Conservation (phyloP, 2,888 invertebrate genomes). For the Epistrophella euchroma region DNA sequence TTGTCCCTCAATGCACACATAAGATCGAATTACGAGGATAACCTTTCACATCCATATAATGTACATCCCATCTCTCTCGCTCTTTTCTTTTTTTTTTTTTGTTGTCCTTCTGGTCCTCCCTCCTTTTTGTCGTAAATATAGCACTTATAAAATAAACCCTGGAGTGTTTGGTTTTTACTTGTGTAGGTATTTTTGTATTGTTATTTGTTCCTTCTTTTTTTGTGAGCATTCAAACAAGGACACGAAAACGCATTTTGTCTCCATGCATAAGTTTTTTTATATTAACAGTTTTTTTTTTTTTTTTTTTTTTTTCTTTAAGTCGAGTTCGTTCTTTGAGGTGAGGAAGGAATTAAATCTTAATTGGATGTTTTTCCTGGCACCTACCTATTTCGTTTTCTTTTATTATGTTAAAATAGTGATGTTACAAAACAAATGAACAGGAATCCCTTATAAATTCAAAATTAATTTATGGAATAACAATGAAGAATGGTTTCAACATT, state of each 20-base stretch:
- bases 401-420: constrained; percentile 21
- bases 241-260: constrained; percentile 49
- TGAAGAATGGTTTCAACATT: neutral
- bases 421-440: constrained; percentile 45
- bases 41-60: constrained; percentile 55
- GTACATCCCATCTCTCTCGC: constrained; percentile 37
- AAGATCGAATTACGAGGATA: constrained; percentile 71
- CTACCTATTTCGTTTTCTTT: constrained; percentile 20
- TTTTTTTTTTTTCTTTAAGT: constrained; percentile 17
- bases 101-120: constrained; percentile 36
- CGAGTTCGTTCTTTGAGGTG: constrained; percentile 52
- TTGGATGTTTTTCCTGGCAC: constrained; percentile 53
- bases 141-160: constrained; percentile 26
- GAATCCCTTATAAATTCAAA: constrained; percentile 18
- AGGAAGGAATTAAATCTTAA: constrained; percentile 58
- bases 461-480: neutral
- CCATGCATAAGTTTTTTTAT: constrained; percentile 56
- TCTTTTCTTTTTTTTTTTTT: constrained; percentile 31
- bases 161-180: constrained; percentile 39
- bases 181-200: constrained; percentile 39
- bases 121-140: constrained; percentile 34
- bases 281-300: constrained; percentile 13
- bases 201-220: constrained; percentile 1
- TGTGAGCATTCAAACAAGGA: constrained; percentile 41
- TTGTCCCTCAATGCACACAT: constrained; percentile 71